Evolutionary conservation across 2,888 invertebrate genomes (phyloP).

Genomic region (Drosophila kambysellisi): DNA sequence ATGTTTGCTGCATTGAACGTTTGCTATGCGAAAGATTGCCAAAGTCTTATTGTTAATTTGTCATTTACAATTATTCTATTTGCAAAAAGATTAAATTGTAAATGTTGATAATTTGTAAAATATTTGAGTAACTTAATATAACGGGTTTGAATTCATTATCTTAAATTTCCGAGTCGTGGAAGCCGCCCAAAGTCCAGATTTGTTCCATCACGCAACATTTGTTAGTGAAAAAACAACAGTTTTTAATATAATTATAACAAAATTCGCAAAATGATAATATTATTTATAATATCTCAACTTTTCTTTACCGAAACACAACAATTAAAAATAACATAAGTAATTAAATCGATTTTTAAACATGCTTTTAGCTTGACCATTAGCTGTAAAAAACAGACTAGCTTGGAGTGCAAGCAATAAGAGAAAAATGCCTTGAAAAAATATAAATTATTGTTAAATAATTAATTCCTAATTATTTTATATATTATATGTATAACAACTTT

Average conservation of each 20-base stretch:
- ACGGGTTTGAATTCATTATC: not conserved
- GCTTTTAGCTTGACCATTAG: constrained; percentile 1
- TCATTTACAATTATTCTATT: not conserved
- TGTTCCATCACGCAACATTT: constrained; percentile 1
- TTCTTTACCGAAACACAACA: not conserved
- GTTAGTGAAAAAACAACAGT: not conserved
- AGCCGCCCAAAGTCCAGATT: constrained; percentile 1
- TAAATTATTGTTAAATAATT: not conserved
- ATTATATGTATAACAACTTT: not conserved
- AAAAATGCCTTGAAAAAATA: not conserved
- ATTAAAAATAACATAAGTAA: not conserved
- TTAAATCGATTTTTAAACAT: constrained; percentile 4
- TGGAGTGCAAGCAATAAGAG: not conserved
- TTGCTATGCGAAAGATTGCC: constrained; percentile 8
- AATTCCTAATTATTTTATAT: too few species aligned
- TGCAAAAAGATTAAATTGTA: not conserved
- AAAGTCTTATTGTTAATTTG: constrained; percentile 8
- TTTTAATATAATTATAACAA: constrained; percentile 18
- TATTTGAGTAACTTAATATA: not conserved
- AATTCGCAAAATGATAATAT: not conserved
- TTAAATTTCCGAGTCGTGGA: not conserved
- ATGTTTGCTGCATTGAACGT: constrained; percentile 17
- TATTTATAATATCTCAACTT: constrained; percentile 6
- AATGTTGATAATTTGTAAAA: constrained; percentile 1
- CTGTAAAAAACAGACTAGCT: not conserved